phyloP scores from a whole-genome alignment of 2,113 vertebrate species.

The Phalacrocorax aristotelis region DNA sequence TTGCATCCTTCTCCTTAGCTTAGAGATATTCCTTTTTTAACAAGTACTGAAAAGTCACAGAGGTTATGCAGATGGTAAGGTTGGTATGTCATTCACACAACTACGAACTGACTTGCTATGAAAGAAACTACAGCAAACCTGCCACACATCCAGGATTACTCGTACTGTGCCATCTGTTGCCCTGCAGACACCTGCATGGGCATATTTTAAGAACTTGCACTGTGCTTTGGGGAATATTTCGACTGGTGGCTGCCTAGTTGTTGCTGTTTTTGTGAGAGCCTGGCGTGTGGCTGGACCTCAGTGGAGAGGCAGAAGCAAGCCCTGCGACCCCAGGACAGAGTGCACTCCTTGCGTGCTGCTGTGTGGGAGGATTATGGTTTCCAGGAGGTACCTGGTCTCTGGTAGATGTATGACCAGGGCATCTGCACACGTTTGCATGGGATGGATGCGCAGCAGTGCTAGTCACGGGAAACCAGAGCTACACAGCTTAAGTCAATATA shows the following conservation, averaged over 20 bases:
- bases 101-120: not conserved
- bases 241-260: accelerated
- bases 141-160: not conserved
- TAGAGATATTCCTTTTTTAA: not conserved
- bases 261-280: no score
- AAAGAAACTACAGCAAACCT: not conserved
- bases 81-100: accelerated
- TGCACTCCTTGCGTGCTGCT: accelerated
- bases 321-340: not conserved
- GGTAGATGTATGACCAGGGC: no score
- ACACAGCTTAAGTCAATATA: not conserved
- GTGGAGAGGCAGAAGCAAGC: accelerated
- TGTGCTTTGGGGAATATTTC: not conserved
- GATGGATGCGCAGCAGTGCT: not conserved
- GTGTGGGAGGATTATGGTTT: not conserved
- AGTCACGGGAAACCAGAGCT: not conserved
- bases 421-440: accelerated
- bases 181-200: not conserved
- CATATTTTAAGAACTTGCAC: accelerated
- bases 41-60: not conserved
- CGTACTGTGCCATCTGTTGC: accelerated
- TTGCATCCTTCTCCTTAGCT: not conserved
- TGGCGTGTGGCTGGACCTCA: not conserved
- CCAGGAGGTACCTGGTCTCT: not conserved
- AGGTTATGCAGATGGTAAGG: not conserved